Evolutionary conservation across 2,113 vertebrate genomes (phyloP).

Genomic region (Melospiza georgiana): DNA sequence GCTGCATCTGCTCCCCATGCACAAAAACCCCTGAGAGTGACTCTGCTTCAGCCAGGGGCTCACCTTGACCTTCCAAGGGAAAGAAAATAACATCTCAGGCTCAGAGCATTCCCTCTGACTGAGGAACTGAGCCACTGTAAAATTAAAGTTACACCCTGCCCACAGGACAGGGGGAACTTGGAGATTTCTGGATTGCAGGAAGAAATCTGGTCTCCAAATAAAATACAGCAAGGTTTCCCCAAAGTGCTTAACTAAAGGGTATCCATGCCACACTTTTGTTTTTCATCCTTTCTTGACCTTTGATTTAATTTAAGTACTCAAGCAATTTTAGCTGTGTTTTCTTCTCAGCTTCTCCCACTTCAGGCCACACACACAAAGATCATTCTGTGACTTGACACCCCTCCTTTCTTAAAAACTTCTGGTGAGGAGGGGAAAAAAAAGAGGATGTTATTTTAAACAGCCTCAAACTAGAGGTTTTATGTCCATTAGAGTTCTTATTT

Average conservation of each 20-base stretch:
- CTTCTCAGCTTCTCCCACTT: conserved; percentile 24
- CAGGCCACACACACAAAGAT: conserved; percentile 50
- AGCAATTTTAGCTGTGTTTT: conserved; percentile 57
- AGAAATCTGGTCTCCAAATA: conserved; percentile 29
- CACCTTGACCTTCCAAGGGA: not conserved
- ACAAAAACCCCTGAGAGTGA: not conserved
- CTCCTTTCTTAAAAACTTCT: conserved; percentile 22
- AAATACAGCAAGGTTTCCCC: conserved; percentile 43
- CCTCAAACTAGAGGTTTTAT: conserved; percentile 21
- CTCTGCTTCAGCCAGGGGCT: not conserved
- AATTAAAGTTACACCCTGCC: conserved; percentile 16
- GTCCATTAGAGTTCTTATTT: conserved; percentile 18
- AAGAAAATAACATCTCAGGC: not conserved
- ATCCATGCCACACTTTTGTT: conserved; percentile 26
- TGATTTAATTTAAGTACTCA: conserved; percentile 44
- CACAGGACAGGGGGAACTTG: not conserved
- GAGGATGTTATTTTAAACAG: conserved; percentile 46
- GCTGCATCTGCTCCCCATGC: not conserved
- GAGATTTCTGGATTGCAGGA: not conserved
- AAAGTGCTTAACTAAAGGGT: conserved; percentile 55
- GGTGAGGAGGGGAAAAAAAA: conserved; percentile 1
- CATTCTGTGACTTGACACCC: conserved; percentile 25
- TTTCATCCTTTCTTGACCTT: conserved; percentile 54
- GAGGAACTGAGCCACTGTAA: not conserved
- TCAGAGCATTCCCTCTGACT: not conserved